Evolutionary conservation across 2,113 vertebrate species (phyloP), one percentile per base, ranked within the genome.

Genomic region (Gallinago paraguaiae): DNA sequence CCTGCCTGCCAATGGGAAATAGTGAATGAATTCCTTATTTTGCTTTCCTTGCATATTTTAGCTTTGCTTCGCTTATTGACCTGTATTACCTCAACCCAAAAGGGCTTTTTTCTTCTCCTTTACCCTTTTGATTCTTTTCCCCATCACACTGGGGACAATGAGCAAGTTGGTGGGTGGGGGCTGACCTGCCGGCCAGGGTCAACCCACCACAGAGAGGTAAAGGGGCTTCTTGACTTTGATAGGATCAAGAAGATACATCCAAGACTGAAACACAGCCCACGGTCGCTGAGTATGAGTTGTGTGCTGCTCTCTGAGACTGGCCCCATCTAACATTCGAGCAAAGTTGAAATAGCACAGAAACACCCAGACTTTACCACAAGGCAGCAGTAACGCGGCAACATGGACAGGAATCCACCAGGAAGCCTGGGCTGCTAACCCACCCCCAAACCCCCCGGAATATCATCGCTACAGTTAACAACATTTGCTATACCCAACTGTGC

Each of bases 341-440:
- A 53, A 53, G 27, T 25, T 53, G 51, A 53, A 53, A 27, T 24
- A 15, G 51, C 1, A 0, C 19, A 80, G 74, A 39, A 45, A 19
- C 83, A 18, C n/a, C 1, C 10, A 27, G 67, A 27, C 33, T 19
- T 18, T 3, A 11, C 17, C 22, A 19, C 5, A 37, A 1, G 1
- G 43, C 1, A 91, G 46, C 57, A 63, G 14, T 19, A 48, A 60
- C 14, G 12, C 51, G 74, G 74, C 31, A 30, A 37, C 53, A 16
- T 35, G 17, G 46, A 31, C 35, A 16, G 0, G 8, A 15, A 7
- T 12, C 43, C 46, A 37, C 6, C 53, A 45, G 27, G 7, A 71
- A 31, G 10, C 22, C 43, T 6, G 20, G 37, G 50, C 64, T 57
- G 35, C 35, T 33, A 14, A 12, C 31, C 31, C 23, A 24, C 3